Evolutionary conservation across 1,140 invertebrate genomes (phyloP).

Genomic region (Bombus polaris): DNA sequence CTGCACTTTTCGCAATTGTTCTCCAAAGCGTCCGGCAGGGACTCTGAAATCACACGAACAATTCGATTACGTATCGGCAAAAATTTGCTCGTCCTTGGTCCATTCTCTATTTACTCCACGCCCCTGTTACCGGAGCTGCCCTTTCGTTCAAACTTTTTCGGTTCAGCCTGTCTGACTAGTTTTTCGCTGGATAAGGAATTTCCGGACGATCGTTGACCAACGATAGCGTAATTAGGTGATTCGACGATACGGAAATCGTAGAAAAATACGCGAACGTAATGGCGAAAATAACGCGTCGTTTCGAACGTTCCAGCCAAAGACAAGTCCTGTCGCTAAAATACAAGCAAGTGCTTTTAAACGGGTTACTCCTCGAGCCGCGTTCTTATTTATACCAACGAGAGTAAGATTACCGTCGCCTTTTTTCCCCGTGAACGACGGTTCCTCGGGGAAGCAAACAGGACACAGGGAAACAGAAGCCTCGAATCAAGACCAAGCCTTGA

Average conservation of each 20-base stretch:
- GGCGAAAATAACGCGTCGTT: neutral
- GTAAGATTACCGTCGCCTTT: neutral
- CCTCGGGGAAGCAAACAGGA: neutral
- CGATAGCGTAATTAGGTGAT: too few species aligned
- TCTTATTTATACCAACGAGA: constrained; percentile 7
- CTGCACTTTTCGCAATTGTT: constrained; percentile 85
- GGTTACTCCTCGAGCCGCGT: constrained; percentile 8
- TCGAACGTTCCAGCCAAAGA: neutral
- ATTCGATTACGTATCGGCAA: too few species aligned
- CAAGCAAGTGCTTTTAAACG: constrained; percentile 14
- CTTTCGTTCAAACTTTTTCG: neutral
- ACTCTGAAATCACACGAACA: constrained; percentile 69
- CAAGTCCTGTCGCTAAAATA: neutral
- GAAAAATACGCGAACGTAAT: too few species aligned
- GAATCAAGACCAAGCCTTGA: too few species aligned
- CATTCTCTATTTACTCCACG: neutral
- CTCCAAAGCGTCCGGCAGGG: constrained; percentile 84
- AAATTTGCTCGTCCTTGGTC: too few species aligned
- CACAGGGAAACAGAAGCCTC: neutral
- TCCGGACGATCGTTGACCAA: neutral
- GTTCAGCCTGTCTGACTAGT: too few species aligned
- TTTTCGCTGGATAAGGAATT: neutral
- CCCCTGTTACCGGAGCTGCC: too few species aligned
- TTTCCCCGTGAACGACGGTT: neutral
- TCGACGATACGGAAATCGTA: neutral